Conservation (phyloP, 1,140 invertebrate species). For the Megalonaias nervosa region DNA sequence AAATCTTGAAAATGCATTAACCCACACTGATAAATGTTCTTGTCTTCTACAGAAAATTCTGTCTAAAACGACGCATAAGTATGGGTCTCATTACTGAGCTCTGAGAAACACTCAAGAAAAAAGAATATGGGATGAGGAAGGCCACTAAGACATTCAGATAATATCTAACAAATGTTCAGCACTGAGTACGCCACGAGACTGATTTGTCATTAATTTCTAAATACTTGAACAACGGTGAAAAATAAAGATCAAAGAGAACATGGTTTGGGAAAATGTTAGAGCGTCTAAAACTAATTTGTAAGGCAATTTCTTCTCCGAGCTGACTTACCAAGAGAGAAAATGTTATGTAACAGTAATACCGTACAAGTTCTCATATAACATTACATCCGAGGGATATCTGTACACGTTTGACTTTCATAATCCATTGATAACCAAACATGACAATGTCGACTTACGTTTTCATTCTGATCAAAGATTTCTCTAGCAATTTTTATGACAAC, state of each 20-base stretch:
- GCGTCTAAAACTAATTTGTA: constrained; percentile 34
- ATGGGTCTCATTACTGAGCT: constrained; percentile 6
- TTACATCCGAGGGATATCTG: too few relatives aligned
- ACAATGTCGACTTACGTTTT: not conserved
- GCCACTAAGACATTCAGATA: not conserved
- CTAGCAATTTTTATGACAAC: not conserved
- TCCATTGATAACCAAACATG: not conserved
- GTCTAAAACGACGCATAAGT: not conserved
- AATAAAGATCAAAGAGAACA: constrained; percentile 1
- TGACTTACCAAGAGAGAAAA: constrained; percentile 25
- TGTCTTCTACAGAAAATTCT: not conserved
- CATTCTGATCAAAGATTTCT: not conserved
- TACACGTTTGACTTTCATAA: too few relatives aligned
- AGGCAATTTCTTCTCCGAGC: constrained; percentile 34
- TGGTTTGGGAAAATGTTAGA: constrained; percentile 18
- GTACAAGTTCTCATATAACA: constrained; percentile 14
- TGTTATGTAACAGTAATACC: constrained; percentile 30
- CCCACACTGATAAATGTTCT: not conserved
- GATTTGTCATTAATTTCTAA: constrained; percentile 6
- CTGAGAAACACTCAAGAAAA: constrained; percentile 13
- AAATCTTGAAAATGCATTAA: too few relatives aligned
- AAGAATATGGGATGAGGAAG: constrained; percentile 9
- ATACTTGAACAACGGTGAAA: constrained; percentile 4
- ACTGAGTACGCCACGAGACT: not conserved
- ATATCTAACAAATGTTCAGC: not conserved